Conservation (phyloP, 2,113 vertebrate genomes). For the Crotalus viridis region DNA sequence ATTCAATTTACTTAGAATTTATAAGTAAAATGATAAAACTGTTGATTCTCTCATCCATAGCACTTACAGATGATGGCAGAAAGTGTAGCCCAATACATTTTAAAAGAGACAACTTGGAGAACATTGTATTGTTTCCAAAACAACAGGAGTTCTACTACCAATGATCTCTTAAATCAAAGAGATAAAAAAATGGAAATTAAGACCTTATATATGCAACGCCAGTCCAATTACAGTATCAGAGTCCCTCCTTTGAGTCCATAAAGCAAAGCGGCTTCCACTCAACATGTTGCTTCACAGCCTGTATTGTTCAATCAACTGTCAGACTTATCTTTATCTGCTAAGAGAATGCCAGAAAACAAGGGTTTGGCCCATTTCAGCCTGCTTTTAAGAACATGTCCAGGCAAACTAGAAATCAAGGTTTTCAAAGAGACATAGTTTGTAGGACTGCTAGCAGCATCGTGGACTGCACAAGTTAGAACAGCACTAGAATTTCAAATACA, state of each 20-base stretch:
- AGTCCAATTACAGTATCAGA: not conserved
- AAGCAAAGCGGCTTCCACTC: not conserved
- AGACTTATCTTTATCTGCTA: constrained; percentile 24
- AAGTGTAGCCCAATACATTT: not conserved
- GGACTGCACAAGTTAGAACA: not conserved
- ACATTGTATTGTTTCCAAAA: not conserved
- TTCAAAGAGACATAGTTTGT: constrained; percentile 11
- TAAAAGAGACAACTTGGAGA: not conserved
- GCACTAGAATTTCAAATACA: not conserved
- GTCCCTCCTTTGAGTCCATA: not conserved
- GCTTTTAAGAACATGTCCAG: constrained; percentile 19
- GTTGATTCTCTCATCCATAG: not conserved
- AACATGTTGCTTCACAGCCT: constrained; percentile 2
- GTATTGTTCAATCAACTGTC: not conserved
- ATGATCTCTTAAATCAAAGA: not conserved
- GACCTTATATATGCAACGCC: not conserved
- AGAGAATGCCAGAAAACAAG: constrained; percentile 18
- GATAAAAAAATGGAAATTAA: not conserved
- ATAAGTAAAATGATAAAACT: not conserved
- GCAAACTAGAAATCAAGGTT: constrained; percentile 37
- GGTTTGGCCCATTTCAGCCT: constrained; percentile 13
- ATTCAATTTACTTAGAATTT: no score
- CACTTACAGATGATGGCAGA: not conserved
- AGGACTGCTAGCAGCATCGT: not conserved
- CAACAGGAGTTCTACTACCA: not conserved